Evolutionary conservation across 2,113 vertebrate species (phyloP).

Genomic region (Ciconia stormi): DNA sequence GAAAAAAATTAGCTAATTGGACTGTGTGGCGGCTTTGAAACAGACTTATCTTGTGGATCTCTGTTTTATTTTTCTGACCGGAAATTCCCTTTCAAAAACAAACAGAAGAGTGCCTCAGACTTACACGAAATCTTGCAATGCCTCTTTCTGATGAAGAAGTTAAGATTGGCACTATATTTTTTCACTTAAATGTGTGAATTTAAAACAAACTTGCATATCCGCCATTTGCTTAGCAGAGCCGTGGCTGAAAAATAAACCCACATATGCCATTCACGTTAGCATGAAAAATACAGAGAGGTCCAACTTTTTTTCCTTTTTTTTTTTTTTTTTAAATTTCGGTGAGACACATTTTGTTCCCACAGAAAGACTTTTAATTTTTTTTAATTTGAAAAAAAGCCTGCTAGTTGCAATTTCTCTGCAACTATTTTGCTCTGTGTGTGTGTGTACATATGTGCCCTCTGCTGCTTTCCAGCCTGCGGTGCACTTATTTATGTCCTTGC

Average conservation of each 20-base stretch:
- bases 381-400: background rate
- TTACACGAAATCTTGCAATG: background rate
- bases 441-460: rapidly evolving
- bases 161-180: background rate
- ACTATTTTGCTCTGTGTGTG: rapidly evolving
- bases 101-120: background rate
- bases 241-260: background rate
- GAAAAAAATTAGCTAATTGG: background rate
- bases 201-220: background rate
- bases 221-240: background rate
- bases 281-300: background rate
- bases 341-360: background rate
- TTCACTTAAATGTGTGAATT: background rate
- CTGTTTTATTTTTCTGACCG: background rate
- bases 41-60: background rate
- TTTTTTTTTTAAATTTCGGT: background rate
- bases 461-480: rapidly evolving
- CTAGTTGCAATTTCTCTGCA: background rate
- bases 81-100: background rate
- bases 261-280: rapidly evolving
- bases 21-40: background rate
- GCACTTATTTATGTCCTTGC: background rate
- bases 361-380: background rate
- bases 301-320: rapidly evolving
- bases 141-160: background rate